Conservation (phyloP, 1,140 invertebrate genomes). For the Teleopsis dalmanni region DNA sequence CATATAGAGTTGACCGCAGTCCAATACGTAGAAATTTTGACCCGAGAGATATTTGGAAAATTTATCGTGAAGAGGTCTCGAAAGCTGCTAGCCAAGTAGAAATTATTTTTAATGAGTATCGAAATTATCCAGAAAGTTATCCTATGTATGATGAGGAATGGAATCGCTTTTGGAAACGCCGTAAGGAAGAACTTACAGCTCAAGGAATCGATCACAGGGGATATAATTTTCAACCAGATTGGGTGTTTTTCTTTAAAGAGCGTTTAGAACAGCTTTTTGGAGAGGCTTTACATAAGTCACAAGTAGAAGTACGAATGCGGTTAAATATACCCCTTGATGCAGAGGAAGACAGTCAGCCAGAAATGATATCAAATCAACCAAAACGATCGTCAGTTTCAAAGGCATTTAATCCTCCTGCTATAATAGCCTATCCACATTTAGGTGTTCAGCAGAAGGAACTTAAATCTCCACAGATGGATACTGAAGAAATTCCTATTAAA, state of each 20-base stretch:
- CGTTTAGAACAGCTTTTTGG: constrained; percentile 64
- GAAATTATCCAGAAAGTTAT: constrained; percentile 66
- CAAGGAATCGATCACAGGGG: constrained; percentile 60
- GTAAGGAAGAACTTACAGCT: constrained; percentile 6
- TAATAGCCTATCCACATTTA: not conserved
- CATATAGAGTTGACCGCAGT: not conserved
- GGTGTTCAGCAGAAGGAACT: not conserved
- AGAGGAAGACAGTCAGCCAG: not conserved
- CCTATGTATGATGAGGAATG: constrained; percentile 72
- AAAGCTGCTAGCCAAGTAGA: constrained; percentile 5
- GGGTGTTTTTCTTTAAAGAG: constrained; percentile 70
- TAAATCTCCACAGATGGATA: not conserved
- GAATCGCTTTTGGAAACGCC: constrained; percentile 63
- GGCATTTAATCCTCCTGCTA: not conserved
- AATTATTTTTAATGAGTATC: constrained; percentile 6
- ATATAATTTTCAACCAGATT: constrained; percentile 73
- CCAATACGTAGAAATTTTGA: no score
- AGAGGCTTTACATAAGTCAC: constrained; percentile 26
- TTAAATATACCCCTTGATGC: constrained; percentile 6
- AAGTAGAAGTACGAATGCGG: constrained; percentile 23
- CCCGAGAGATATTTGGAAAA: constrained; percentile 6
- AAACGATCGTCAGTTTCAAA: not conserved
- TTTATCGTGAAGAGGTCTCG: constrained; percentile 4
- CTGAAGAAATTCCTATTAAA: no score
- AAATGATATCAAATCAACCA: no score